Evolutionary conservation across 2,797 vertebrate genomes (phyloP), one percentile per base, ranked within the genome.

Genomic region (Diglossa cyanea): DNA sequence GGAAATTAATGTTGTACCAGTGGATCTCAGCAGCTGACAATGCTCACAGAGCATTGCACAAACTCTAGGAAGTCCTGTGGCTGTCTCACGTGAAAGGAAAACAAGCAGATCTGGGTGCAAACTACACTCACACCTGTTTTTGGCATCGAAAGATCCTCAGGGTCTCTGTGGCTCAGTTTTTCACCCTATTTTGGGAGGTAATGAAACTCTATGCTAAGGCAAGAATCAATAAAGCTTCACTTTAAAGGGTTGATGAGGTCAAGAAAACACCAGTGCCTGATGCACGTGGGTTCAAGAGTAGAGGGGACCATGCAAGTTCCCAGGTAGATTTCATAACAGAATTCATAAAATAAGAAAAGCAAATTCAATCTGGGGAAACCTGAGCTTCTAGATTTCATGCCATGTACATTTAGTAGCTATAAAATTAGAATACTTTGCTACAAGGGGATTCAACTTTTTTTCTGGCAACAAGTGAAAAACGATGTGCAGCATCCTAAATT

Each of bases 311-410:
- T 40, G 28, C 12, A 83, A 89, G 44, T 57, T 92, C 68, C 61
- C 73, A 90, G 81, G 50, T 90, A 95, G 88, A 77, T 91, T 89
- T 91, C 90, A 76, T 93, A 94, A 67, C 57, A 89, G 53, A 83
- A 65, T 75, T 91, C 80, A 94, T 94, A 96, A 97, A 96, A 95
- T 88, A 96, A 93, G 39, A 81, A 92, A 94, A 88, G 25, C 55
- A 57, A 82, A 90, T 71, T 91, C 92, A 73, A 3, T 79, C 80
- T 81, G 45, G 60, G 89, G 96, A 96, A 97, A 96, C 94, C 47
- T 88, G 63, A 71, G 72, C 71, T 88, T 85, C 71, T 47, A 54
- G 33, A 62, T 86, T 92, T 93, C 86, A 88, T 66, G 80, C 47
- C 39, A 76, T 67, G 79, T 87, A 78, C 44, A 71, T 71, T 93